These are phyloP conservation scores for Phylloscopus trochiloides DNA, from an alignment of 2,113 vertebrate genomes.

Conservation along the genomic window DNA sequence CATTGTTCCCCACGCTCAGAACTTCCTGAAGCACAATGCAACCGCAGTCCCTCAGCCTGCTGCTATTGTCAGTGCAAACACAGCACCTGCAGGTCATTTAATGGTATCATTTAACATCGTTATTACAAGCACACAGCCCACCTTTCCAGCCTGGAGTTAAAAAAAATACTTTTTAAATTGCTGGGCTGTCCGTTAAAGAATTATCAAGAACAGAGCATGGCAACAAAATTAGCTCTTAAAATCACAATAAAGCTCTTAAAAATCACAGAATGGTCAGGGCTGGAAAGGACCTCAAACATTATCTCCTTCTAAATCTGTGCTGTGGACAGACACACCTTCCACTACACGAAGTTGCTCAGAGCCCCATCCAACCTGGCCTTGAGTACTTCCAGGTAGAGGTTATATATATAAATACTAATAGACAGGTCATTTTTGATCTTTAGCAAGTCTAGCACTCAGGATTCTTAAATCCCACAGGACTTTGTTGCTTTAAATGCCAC, in stretches of 20 bases:
- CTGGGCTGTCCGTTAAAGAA: not conserved
- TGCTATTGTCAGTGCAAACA: not conserved
- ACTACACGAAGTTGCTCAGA: not conserved
- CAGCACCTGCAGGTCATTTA: not conserved
- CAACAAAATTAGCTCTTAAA: not conserved
- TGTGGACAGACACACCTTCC: not conserved
- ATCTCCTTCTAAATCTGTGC: not conserved
- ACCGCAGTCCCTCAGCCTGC: not conserved
- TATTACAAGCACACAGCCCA: not conserved
- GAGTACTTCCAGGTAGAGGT: not conserved
- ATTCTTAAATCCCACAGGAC: not conserved
- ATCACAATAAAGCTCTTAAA: not conserved
- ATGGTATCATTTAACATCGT: not conserved
- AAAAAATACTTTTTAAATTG: not conserved
- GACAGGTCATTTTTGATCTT: not conserved
- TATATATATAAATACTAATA: not conserved
- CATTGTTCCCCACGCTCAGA: rapidly evolving
- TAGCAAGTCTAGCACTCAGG: not conserved
- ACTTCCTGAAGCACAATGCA: not conserved
- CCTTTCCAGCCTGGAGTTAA: not conserved
- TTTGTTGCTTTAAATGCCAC: not conserved
- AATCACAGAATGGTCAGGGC: not conserved
- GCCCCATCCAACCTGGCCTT: not conserved
- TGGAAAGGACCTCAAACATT: not conserved
- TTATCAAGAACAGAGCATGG: not conserved